Conservation (phyloP, 2,797 vertebrate genomes). For the Dicrostonyx torquatus region DNA sequence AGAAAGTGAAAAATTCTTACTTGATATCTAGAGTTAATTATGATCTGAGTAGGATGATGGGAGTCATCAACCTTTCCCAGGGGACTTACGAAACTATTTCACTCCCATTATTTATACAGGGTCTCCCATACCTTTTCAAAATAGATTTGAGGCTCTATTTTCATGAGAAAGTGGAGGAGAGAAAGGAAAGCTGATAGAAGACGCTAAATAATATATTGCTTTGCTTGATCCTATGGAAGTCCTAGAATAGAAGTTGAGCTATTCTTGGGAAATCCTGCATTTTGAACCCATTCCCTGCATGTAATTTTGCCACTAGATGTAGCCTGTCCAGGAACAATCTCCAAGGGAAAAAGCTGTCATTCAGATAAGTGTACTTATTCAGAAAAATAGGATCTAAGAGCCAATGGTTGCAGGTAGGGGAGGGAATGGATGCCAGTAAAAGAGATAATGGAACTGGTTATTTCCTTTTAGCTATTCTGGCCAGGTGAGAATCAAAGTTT, state of each 20-base stretch:
- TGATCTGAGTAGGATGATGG: background rate
- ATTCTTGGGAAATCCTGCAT: background rate
- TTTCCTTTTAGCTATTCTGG: background rate
- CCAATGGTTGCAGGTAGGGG: background rate
- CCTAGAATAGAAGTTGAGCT: background rate
- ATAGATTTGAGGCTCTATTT: slow-evolving; percentile 5
- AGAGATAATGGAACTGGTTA: background rate
- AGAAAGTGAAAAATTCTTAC: slow-evolving; percentile 3
- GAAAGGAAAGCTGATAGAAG: background rate
- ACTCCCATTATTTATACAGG: background rate
- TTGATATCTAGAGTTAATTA: background rate
- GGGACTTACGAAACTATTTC: background rate
- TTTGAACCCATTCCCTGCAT: background rate
- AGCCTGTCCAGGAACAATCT: background rate
- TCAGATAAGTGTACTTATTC: background rate
- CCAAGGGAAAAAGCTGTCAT: background rate
- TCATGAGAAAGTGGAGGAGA: background rate
- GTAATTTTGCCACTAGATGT: background rate
- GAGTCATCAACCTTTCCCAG: background rate
- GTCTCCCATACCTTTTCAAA: background rate
- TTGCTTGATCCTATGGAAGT: background rate
- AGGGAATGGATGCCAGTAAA: background rate
- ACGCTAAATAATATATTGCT: background rate
- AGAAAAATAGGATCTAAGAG: background rate
- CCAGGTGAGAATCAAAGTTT: background rate